phyloP scores from a whole-genome alignment of 2,888 invertebrate genomes.

The Amphipoea lucens region DNA sequence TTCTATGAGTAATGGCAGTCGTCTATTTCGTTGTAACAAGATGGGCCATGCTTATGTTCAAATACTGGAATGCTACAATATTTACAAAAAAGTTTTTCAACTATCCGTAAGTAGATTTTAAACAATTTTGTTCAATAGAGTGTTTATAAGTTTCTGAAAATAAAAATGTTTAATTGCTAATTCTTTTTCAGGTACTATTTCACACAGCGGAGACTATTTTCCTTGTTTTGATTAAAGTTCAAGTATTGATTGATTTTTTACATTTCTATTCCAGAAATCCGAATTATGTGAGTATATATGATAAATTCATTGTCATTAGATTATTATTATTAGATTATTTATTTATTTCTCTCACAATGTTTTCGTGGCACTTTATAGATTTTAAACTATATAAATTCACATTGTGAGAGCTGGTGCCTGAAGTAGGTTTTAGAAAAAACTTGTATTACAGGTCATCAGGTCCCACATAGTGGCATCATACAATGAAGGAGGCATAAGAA shows the following conservation, averaged over 20 bases:
- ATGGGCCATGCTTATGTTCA: conserved; percentile 36
- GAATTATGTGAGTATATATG: conserved; percentile 33
- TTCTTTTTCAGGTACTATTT: conserved; percentile 27
- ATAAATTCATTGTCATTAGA: not conserved
- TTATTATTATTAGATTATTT: too few relatives aligned
- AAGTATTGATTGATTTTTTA: conserved; percentile 34
- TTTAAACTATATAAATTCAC: too few relatives aligned
- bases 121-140: not conserved
- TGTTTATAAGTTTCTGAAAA: not conserved
- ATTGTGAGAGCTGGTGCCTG: too few relatives aligned
- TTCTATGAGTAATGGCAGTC: not conserved
- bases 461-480: too few relatives aligned
- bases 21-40: conserved; percentile 4
- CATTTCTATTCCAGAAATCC: conserved; percentile 24
- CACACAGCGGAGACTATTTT: conserved; percentile 36
- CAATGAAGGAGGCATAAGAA: too few relatives aligned
- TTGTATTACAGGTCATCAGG: too few relatives aligned
- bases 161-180: not conserved
- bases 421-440: too few relatives aligned
- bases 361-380: too few relatives aligned
- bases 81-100: conserved; percentile 40
- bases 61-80: conserved; percentile 40
- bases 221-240: conserved; percentile 21
- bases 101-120: conserved; percentile 33
- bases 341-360: too few relatives aligned